These are phyloP conservation scores for Elmis aenea DNA, from an alignment of 2,888 invertebrate genomes.

Conservation along the genomic window DNA sequence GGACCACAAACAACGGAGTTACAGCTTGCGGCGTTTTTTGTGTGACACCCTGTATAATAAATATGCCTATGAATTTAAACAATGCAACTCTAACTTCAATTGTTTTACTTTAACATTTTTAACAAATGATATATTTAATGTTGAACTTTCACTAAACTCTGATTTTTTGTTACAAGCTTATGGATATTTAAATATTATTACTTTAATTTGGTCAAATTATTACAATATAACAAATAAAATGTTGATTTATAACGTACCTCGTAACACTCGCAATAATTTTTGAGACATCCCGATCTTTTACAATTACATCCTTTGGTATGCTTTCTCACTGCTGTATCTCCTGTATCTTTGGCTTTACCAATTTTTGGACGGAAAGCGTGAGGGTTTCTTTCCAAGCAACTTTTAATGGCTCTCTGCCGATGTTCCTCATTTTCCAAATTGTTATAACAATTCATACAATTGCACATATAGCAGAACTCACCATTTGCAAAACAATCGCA, in stretches of 20 bases:
- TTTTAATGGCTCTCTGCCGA: constrained; percentile 87
- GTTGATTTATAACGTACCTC: constrained; percentile 80
- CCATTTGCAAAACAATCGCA: constrained; percentile 99
- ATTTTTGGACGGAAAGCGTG: constrained; percentile 98
- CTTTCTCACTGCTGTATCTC: constrained; percentile 70
- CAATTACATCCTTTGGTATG: constrained; percentile 99
- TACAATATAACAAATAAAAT: neutral
- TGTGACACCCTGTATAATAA: too few relatives aligned
- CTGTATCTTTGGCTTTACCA: constrained; percentile 67
- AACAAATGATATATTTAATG: too few relatives aligned
- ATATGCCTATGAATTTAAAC: too few relatives aligned
- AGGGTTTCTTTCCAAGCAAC: constrained; percentile 94
- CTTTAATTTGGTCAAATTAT: neutral
- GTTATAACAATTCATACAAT: constrained; percentile 96
- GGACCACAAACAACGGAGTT: too few relatives aligned
- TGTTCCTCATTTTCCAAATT: constrained; percentile 94
- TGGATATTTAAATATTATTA: constrained; percentile 3
- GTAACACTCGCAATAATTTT: constrained; percentile 99
- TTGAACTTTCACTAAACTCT: too few relatives aligned
- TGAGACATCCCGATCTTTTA: constrained; percentile 94
- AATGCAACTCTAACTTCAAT: too few relatives aligned
- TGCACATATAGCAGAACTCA: constrained; percentile 97
- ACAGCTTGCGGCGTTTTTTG: too few relatives aligned
- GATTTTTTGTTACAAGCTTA: too few relatives aligned
- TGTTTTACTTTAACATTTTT: too few relatives aligned